phyloP scores from a whole-genome alignment of 92 coral and sea anemone species.

The Zoanthus sansibaricus region DNA sequence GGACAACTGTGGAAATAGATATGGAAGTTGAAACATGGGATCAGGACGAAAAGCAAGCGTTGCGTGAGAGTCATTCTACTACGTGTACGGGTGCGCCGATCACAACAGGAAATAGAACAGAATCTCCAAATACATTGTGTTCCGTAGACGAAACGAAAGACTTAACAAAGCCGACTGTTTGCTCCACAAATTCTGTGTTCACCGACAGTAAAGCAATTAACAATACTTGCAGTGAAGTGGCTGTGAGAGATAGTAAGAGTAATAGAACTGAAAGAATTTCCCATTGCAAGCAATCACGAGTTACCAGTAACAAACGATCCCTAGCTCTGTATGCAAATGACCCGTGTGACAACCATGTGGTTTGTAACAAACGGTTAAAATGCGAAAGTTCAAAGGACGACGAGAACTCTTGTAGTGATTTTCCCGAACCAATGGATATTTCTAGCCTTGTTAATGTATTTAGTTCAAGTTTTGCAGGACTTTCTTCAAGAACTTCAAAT shows the following conservation, averaged over 20 bases:
- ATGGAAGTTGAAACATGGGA: slow-evolving; percentile 84
- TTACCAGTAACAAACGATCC: slow-evolving; percentile 83
- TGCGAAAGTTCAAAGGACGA: slow-evolving; percentile 61
- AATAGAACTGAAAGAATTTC: slow-evolving; percentile 29
- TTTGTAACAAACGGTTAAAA: slow-evolving; percentile 80
- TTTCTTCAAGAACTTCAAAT: slow-evolving; percentile 56
- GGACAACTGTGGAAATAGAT: slow-evolving; percentile 86
- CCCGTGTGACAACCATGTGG: slow-evolving; percentile 97
- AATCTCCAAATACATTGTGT: slow-evolving; percentile 75
- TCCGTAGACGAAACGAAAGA: slow-evolving; percentile 73
- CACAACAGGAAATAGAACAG: slow-evolving; percentile 82
- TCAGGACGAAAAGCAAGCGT: slow-evolving; percentile 72
- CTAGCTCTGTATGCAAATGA: slow-evolving; percentile 88
- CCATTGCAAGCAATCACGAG: slow-evolving; percentile 54
- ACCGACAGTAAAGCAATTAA: slow-evolving; percentile 45
- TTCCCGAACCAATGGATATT: slow-evolving; percentile 91
- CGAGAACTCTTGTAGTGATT: slow-evolving; percentile 48
- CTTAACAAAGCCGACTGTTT: slow-evolving; percentile 54
- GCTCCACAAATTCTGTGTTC: slow-evolving; percentile 55
- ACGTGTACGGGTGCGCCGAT: slow-evolving; percentile 75
- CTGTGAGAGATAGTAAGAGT: slow-evolving; percentile 27
- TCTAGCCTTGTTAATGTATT: slow-evolving; percentile 86
- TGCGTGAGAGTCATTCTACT: slow-evolving; percentile 61
- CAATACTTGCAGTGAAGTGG: slow-evolving; percentile 23
- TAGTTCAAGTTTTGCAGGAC: slow-evolving; percentile 86